Conservation (phyloP, 1,140 invertebrate species). For the Danaus plexippus region DNA sequence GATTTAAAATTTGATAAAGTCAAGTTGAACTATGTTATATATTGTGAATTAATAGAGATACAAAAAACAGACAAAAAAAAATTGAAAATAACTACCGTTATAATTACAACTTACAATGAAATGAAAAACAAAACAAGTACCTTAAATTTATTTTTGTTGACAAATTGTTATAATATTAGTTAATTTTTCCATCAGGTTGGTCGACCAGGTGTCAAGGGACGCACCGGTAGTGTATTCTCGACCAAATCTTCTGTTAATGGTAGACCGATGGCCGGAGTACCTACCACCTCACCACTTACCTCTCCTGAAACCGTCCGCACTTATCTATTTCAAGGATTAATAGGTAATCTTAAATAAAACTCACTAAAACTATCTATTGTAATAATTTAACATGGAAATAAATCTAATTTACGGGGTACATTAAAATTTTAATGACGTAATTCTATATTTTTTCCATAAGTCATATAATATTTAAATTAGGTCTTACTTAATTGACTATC, state of each 20-base stretch:
- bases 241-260: constrained; percentile 93
- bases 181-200: constrained; percentile 7
- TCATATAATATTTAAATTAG: background rate
- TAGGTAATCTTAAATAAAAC: constrained; percentile 57
- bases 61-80: no score
- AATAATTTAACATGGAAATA: background rate
- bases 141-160: no score
- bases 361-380: background rate
- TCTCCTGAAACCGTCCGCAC: constrained; percentile 89
- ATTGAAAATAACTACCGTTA: no score
- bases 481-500: background rate
- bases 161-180: constrained; percentile 2
- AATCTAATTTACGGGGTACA: background rate
- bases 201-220: constrained; percentile 73
- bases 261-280: constrained; percentile 89
- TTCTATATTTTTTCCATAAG: background rate
- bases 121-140: no score
- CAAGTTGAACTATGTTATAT: no score
- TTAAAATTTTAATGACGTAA: background rate
- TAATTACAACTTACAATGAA: no score
- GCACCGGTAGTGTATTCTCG: constrained; percentile 92
- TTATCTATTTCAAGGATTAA: constrained; percentile 91
- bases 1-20: no score
- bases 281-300: constrained; percentile 86
- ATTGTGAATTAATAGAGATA: no score